Percentiles rank a stretch among this genome's conserved stretches.
These are phyloP conservation scores for Intellagama lesueurii DNA, from an alignment of 2,797 vertebrate species.

Conservation along the genomic window DNA sequence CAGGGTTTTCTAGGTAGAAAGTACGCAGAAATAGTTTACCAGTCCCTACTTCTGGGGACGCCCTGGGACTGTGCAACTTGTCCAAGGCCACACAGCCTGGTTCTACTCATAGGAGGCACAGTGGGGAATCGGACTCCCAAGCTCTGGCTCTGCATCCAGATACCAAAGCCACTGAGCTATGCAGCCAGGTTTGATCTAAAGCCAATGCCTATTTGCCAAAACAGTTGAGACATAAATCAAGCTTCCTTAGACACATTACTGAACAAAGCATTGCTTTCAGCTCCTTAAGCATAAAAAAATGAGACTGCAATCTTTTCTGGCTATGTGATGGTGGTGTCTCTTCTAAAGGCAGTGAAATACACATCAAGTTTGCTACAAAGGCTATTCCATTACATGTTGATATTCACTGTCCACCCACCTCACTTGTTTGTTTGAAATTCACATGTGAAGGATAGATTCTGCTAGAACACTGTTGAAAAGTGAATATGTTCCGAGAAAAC, in stretches of 20 bases:
- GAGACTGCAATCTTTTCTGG: not conserved
- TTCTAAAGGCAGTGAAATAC: constrained; percentile 9
- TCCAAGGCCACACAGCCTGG: too few relatives aligned
- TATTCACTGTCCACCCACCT: constrained; percentile 13
- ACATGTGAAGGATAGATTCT: constrained; percentile 57
- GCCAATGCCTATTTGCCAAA: not conserved
- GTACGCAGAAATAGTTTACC: too few relatives aligned
- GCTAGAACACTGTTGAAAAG: not conserved
- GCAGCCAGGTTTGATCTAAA: not conserved
- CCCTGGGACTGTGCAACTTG: too few relatives aligned
- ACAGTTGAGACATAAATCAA: constrained; percentile 2
- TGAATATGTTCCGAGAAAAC: constrained; percentile 49
- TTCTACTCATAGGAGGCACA: too few relatives aligned
- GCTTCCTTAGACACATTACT: not conserved
- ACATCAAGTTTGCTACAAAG: constrained; percentile 7
- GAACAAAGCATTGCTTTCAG: not conserved
- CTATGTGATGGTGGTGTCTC: accelerated
- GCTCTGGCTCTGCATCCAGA: too few relatives aligned
- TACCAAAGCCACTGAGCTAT: too few relatives aligned
- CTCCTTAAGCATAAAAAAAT: not conserved
- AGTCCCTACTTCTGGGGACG: too few relatives aligned
- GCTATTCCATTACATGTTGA: constrained; percentile 33
- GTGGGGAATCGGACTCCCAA: too few relatives aligned
- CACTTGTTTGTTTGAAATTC: constrained; percentile 45
- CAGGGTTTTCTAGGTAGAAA: too few relatives aligned